phyloP scores from a whole-genome alignment of 2,113 vertebrate genomes.

The Nothoprocta pentlandii region DNA sequence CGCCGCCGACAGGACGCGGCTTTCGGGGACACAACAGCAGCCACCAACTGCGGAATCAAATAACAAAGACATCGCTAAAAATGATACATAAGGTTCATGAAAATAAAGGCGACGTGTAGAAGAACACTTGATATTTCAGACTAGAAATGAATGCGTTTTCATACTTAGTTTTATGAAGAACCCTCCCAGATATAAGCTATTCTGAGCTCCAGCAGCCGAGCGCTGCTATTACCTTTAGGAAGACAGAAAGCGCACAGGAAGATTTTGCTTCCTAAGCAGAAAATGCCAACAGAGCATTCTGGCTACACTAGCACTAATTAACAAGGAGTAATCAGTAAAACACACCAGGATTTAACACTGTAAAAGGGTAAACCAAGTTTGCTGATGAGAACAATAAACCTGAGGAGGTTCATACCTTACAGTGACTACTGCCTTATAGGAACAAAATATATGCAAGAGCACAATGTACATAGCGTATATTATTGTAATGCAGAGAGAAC shows the following conservation, averaged over 20 bases:
- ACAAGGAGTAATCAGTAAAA: background rate
- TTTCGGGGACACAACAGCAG: background rate
- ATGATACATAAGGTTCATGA: background rate
- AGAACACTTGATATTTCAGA: background rate
- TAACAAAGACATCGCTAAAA: background rate
- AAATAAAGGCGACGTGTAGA: background rate
- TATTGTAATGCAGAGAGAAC: background rate
- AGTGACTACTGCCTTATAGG: background rate
- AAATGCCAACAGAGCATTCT: background rate
- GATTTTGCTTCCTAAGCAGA: background rate
- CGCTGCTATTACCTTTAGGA: background rate
- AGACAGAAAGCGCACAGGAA: background rate
- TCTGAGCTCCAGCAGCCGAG: background rate
- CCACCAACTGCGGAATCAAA: background rate
- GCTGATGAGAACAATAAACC: background rate
- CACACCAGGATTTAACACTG: background rate
- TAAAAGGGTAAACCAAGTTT: background rate
- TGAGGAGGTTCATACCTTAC: background rate
- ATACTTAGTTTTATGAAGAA: background rate
- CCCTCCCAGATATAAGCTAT: background rate
- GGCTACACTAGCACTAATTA: background rate
- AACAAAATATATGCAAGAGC: background rate
- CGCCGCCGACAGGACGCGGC: too few species aligned
- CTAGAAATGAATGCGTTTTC: background rate
- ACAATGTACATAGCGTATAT: background rate